These are phyloP conservation scores for Trimorus sp. DNA, from an alignment of 2,888 invertebrate genomes.

Conservation along the genomic window DNA sequence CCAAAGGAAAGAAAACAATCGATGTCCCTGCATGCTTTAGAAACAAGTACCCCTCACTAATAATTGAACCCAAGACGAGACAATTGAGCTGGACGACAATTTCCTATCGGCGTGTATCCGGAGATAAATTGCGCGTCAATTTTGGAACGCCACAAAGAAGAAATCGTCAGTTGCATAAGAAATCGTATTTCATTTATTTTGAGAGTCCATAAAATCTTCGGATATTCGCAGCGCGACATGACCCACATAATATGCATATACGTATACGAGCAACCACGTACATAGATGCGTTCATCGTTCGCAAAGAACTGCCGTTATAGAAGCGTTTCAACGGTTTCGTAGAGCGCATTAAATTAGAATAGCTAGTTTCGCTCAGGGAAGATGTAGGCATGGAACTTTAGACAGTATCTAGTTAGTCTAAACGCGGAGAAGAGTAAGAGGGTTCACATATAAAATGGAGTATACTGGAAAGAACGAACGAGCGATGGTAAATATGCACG, in stretches of 20 bases:
- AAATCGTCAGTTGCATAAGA: slow-evolving; percentile 55
- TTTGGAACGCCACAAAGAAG: slow-evolving; percentile 29
- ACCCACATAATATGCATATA: slow-evolving; percentile 66
- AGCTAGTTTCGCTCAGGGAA: slow-evolving; percentile 64
- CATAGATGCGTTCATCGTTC: slow-evolving; percentile 61
- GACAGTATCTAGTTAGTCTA: slow-evolving; percentile 63
- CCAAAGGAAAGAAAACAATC: no score
- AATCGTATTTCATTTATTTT: slow-evolving; percentile 62
- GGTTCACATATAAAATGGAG: slow-evolving; percentile 63
- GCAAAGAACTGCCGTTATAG: slow-evolving; percentile 67
- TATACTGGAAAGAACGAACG: slow-evolving; percentile 49
- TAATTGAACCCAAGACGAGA: no score
- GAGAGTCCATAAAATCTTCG: slow-evolving; percentile 61
- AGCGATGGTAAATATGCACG: slow-evolving; percentile 52
- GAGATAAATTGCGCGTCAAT: slow-evolving; percentile 11
- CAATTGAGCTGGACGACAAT: neutral
- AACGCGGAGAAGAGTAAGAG: slow-evolving; percentile 53
- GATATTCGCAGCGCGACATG: slow-evolving; percentile 64
- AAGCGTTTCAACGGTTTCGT: slow-evolving; percentile 66
- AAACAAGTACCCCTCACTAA: no score
- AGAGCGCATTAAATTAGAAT: slow-evolving; percentile 66
- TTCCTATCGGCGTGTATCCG: neutral
- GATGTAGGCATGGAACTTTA: slow-evolving; percentile 64
- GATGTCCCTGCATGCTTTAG: no score
- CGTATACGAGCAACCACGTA: slow-evolving; percentile 47